These are phyloP conservation scores for Chroicocephalus ridibundus DNA, from an alignment of 2,113 vertebrate species.

Conservation along the genomic window DNA sequence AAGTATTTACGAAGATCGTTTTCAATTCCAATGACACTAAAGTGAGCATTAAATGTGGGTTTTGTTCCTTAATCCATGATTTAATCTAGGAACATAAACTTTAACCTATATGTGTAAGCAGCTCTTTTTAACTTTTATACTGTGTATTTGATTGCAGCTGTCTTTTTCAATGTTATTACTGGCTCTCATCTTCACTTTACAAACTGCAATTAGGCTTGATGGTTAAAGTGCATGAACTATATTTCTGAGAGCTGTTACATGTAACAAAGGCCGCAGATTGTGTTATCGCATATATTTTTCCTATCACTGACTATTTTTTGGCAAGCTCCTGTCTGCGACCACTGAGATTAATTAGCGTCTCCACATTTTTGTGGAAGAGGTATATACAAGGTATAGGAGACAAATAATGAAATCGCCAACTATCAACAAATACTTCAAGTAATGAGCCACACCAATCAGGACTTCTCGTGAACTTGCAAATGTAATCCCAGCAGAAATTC, in stretches of 20 bases:
- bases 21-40: neutral
- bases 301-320: neutral
- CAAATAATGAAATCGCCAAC: neutral
- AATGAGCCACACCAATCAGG: neutral
- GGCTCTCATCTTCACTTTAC: neutral
- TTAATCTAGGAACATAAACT: neutral
- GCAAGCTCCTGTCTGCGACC: neutral
- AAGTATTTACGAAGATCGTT: neutral
- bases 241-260: neutral
- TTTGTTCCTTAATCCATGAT: neutral
- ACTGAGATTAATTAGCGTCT: neutral
- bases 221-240: neutral
- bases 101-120: neutral
- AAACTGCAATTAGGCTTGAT: neutral
- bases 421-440: neutral
- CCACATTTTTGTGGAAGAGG: neutral
- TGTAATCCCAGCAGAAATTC: neutral
- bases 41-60: neutral
- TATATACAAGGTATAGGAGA: neutral
- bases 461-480: neutral
- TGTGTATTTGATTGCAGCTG: neutral
- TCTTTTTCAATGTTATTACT: neutral
- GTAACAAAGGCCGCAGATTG: neutral
- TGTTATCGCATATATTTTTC: neutral
- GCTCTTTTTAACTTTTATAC: neutral